Evolutionary conservation across 2,113 vertebrate genomes (phyloP), one percentile per base, ranked within the genome.

Genomic region (Podarcis raffonei): DNA sequence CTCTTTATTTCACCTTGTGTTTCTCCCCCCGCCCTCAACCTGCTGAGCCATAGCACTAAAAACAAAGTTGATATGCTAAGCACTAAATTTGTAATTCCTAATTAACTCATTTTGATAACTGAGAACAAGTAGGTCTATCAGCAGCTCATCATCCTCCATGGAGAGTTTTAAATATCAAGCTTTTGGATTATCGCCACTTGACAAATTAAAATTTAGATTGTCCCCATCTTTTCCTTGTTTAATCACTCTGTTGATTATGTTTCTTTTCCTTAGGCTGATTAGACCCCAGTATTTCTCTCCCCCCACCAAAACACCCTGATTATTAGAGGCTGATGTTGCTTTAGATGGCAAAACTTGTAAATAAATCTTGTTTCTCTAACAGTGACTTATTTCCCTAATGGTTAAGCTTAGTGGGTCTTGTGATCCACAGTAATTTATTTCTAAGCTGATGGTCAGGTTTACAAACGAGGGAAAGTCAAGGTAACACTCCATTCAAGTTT

Each of bases 51-150:
- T 88, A 89, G 84, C 86, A 66, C 83, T 87, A 87, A 93, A 81
- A 82, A 92, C 75, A 6, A 80, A 80, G 87, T 92, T 84, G 87
- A 92, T 62, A 84, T 37, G 30, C 62, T 90, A 86, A 93, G 7
- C 37, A 84, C 39, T 84, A 91, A 35, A 84, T n/a, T 89, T 77
- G n/a, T 75, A 93, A 90, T 89, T 89, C 85, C 90, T 95, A 85
- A 92, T 92, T 89, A 92, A 91, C 35, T 91, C 32, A 87, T 92
- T 95, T 91, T 92, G 92, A 85, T 91, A 90, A 90, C 76, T 75
- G 13, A 84, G 89, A 79, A 82, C 82, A 94, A 88, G 57, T 88
- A 92, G n/a, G 16, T 59, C 66, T 91, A 89, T 81, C 88, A 92
- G 72, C 71, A 91, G 84, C 88, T 72, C 39, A 80, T 89, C 84